Base-by-base conservation (phyloP, 2,888 invertebrate genomes). In the Leptinotarsa haldemani region DNA sequence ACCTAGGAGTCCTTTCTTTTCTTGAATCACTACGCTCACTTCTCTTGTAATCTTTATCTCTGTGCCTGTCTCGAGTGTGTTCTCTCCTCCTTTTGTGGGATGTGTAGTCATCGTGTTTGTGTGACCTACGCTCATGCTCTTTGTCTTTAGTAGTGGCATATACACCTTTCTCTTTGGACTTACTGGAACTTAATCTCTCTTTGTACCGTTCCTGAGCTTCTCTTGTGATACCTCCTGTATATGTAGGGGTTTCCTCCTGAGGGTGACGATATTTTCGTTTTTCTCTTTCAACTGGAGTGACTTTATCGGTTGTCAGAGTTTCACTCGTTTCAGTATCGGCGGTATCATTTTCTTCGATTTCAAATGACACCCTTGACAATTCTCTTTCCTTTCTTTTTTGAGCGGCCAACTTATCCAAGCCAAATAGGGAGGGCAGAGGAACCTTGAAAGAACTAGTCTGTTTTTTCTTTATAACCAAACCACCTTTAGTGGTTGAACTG, bases 151-250 rank as follows among this genome's bases (percentile, higher is more conserved):
- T 92, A 0, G 93, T 92, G 64, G 93, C 90, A 85, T 92, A 92
- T 0, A 94, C 91, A 40, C 94, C 94, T 83, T 94, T 91, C 78
- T 93, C 92, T 85, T 90, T 90, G 69, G 91, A 88, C 83, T 90
- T 91, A 72, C 79, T 83, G 16, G 82, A 76, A 73, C 79, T 83
- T 74, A 92, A 88, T 76, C 94, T 89, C 82, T 94, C 92, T 48
- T 93, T 87, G 83, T 95, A 89, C 64, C 95, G 91, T 81, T 93
- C 92, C 72, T 93, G 89, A 0, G 95, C 95, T 84, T 93, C 92
- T 72, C 92, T 92, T 46, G 95, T 95, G 25, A 98, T 94, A 5
- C 98, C 98, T 4, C 97, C 98, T 0, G 97, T 97, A 84, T 98
- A 93, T 0, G 97, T 95, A 0, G 98, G 98, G 0, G 98, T 98